phyloP scores from a whole-genome alignment of 2,797 vertebrate genomes.

The Liparis tanakae region DNA sequence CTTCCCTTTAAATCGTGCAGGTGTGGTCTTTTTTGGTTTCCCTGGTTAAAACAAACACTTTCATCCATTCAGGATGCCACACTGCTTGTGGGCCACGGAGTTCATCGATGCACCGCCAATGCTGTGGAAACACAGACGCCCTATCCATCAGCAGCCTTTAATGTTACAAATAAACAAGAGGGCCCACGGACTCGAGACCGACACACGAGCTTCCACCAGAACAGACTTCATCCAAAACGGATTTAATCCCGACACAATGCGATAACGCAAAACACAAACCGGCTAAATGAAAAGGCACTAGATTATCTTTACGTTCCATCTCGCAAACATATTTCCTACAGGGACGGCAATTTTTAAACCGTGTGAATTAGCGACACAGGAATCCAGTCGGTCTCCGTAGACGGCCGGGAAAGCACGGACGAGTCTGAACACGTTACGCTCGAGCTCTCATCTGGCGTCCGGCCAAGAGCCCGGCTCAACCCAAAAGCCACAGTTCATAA shows the following conservation, averaged over 20 bases:
- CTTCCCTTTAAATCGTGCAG: constrained; percentile 35
- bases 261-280: constrained; percentile 8
- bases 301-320: constrained; percentile 25
- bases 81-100: not conserved
- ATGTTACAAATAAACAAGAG: constrained; percentile 47
- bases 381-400: constrained; percentile 39
- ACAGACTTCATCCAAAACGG: not conserved
- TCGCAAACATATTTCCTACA: constrained; percentile 9
- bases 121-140: constrained; percentile 49
- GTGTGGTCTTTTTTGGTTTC: constrained; percentile 42
- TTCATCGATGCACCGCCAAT: constrained; percentile 27
- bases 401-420: constrained; percentile 49
- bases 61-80: constrained; percentile 3
- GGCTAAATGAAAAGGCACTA: constrained; percentile 7
- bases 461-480: constrained; percentile 53
- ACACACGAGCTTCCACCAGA: constrained; percentile 23
- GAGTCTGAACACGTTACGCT: constrained; percentile 70
- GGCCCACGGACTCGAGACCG: constrained; percentile 17
- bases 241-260: constrained; percentile 17
- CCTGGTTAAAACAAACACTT: constrained; percentile 35
- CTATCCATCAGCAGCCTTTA: constrained; percentile 50
- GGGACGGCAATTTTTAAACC: constrained; percentile 13
- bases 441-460: constrained; percentile 53
- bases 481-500: constrained; percentile 62
- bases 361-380: constrained; percentile 45